Evolutionary conservation across 2,888 invertebrate genomes (phyloP).

Genomic region (Chrysotoxum bicinctum): DNA sequence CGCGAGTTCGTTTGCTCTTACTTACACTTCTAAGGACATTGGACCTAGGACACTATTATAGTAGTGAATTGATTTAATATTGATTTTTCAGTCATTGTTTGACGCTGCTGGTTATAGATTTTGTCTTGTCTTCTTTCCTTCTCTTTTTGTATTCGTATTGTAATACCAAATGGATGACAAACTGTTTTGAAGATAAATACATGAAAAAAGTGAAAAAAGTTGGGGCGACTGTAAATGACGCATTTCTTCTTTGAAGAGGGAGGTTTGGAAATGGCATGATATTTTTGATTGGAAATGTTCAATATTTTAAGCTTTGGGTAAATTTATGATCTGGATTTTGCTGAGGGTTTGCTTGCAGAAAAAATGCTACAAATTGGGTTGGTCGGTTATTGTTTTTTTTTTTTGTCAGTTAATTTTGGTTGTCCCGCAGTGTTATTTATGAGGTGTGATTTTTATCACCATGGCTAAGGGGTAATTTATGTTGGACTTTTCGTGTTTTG

Average conservation of each 20-base stretch:
- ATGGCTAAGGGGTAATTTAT: slow-evolving; percentile 7
- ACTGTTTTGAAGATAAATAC: slow-evolving; percentile 6
- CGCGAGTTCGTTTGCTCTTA: not conserved
- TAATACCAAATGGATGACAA: slow-evolving; percentile 42
- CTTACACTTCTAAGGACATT: slow-evolving; percentile 40
- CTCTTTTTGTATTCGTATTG: slow-evolving; percentile 23
- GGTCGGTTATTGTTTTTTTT: not conserved
- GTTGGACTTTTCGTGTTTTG: not conserved
- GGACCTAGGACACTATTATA: slow-evolving; percentile 54
- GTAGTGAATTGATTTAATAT: slow-evolving; percentile 63
- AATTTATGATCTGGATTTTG: slow-evolving; percentile 42
- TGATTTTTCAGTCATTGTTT: slow-evolving; percentile 64
- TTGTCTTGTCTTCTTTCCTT: slow-evolving; percentile 7
- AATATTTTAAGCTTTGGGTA: slow-evolving; percentile 16
- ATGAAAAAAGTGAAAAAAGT: slow-evolving; percentile 2
- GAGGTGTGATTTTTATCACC: slow-evolving; percentile 49
- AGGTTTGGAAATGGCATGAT: not conserved
- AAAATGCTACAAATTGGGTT: slow-evolving; percentile 47
- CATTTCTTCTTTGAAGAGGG: not conserved
- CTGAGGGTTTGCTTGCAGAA: slow-evolving; percentile 7
- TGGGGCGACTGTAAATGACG: not conserved
- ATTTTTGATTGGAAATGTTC: slow-evolving; percentile 20
- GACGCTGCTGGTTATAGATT: slow-evolving; percentile 58
- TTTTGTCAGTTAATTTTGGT: slow-evolving; percentile 15
- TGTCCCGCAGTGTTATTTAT: slow-evolving; percentile 57